These are phyloP conservation scores for Drosophila trapezifrons DNA, from an alignment of 1,140 invertebrate genomes.

Conservation along the genomic window DNA sequence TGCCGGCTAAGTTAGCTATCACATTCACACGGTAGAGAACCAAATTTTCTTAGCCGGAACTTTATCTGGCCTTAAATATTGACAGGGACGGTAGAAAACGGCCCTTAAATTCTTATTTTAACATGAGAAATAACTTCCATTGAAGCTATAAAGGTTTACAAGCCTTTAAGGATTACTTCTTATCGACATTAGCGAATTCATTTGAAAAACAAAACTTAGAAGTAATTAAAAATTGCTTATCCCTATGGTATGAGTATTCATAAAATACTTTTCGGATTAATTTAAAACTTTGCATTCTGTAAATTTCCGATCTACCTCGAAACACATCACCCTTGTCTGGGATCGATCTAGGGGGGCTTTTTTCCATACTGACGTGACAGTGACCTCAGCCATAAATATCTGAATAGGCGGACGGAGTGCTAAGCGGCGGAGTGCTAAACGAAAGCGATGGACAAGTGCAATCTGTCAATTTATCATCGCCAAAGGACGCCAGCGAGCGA, in stretches of 20 bases:
- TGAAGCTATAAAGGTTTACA: not conserved
- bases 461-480: conserved; percentile 51
- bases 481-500: conserved; percentile 34
- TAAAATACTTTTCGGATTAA: not conserved
- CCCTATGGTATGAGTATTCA: not conserved
- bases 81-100: too few species aligned
- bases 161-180: not conserved
- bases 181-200: not conserved
- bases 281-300: not conserved
- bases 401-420: conserved; percentile 13
- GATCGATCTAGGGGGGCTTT: conserved; percentile 16
- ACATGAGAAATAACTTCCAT: not conserved
- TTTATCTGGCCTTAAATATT: too few species aligned
- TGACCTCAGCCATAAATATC: conserved; percentile 27
- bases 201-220: not conserved
- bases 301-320: not conserved
- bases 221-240: not conserved
- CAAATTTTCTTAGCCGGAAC: too few species aligned
- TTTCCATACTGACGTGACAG: conserved; percentile 22
- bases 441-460: conserved; percentile 42
- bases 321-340: conserved; percentile 4
- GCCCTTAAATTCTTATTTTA: not conserved
- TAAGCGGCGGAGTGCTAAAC: conserved; percentile 24
- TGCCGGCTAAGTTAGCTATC: too few species aligned
- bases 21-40: too few species aligned